A percentile compares a stretch with the other conserved stretches of the same genome.
Evolutionary conservation across 1,140 invertebrate species (phyloP).

Genomic region (Apolygus lucorum): DNA sequence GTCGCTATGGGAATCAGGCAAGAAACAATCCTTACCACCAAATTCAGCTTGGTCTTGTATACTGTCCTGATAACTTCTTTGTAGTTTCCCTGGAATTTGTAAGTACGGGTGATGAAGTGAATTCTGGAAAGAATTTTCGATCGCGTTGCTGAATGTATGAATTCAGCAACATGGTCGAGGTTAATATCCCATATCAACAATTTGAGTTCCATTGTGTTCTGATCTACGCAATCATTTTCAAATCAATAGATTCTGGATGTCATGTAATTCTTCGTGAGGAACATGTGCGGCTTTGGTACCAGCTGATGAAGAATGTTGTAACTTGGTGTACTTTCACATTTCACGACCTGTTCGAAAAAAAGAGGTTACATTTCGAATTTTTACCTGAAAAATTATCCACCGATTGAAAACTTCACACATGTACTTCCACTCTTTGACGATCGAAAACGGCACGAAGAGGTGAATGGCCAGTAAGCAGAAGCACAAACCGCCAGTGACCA

Average conservation of each 20-base stretch:
- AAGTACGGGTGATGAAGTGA: no score
- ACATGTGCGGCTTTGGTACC: no score
- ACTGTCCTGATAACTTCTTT: background rate
- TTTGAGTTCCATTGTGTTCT: no score
- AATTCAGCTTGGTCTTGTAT: background rate
- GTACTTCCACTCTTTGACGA: background rate
- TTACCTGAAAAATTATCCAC: conserved; percentile 2
- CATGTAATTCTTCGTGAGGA: no score
- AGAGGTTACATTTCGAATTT: no score
- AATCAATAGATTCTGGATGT: no score
- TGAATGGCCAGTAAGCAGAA: background rate
- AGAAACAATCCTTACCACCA: background rate
- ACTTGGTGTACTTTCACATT: no score
- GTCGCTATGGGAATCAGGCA: background rate
- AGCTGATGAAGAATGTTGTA: no score
- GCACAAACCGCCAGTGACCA: background rate
- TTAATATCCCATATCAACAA: no score
- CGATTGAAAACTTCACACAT: background rate
- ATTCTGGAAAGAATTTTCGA: no score
- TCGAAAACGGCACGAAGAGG: background rate
- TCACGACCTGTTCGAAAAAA: no score
- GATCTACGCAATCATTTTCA: no score
- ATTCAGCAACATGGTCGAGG: background rate
- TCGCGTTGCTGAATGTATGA: background rate
- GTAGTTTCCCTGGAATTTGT: background rate